Conservation (phyloP, 2,797 vertebrate genomes). For the Atherinosoma microstoma region DNA sequence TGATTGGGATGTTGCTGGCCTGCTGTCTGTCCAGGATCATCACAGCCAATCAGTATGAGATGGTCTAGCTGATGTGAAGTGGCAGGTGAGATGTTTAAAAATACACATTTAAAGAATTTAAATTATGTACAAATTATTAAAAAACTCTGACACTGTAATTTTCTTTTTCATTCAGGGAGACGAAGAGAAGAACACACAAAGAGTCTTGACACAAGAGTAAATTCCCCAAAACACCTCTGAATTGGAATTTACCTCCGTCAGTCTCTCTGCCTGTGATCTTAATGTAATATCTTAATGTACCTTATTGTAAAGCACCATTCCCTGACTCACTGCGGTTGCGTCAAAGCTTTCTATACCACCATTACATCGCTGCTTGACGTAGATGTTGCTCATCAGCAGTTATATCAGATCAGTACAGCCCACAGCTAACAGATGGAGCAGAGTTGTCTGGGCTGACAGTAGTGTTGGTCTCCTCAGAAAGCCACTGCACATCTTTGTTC, state of each 20-base stretch:
- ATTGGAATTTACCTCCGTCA: constrained; percentile 56
- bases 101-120: not conserved
- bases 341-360: constrained; percentile 62
- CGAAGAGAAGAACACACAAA: constrained; percentile 62
- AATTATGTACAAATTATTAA: not conserved
- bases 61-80: constrained; percentile 90
- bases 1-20: constrained; percentile 98
- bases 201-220: constrained; percentile 55
- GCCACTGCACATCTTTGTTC: constrained; percentile 63
- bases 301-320: constrained; percentile 82
- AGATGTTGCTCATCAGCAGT: constrained; percentile 58
- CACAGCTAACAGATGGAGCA: constrained; percentile 12
- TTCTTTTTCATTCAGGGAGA: constrained; percentile 59
- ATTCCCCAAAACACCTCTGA: constrained; percentile 53
- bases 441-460: constrained; percentile 27
- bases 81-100: constrained; percentile 59
- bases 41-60: constrained; percentile 99
- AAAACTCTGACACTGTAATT: not conserved
- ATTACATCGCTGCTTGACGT: constrained; percentile 58
- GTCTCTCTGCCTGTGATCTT: constrained; percentile 74
- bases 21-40: constrained; percentile 99
- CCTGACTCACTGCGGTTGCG: constrained; percentile 66
- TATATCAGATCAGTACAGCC: constrained; percentile 47
- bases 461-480: constrained; percentile 37
- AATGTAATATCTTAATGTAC: constrained; percentile 76